Conservation (phyloP, 2,888 invertebrate species). For the Drosophila melanosoma region DNA sequence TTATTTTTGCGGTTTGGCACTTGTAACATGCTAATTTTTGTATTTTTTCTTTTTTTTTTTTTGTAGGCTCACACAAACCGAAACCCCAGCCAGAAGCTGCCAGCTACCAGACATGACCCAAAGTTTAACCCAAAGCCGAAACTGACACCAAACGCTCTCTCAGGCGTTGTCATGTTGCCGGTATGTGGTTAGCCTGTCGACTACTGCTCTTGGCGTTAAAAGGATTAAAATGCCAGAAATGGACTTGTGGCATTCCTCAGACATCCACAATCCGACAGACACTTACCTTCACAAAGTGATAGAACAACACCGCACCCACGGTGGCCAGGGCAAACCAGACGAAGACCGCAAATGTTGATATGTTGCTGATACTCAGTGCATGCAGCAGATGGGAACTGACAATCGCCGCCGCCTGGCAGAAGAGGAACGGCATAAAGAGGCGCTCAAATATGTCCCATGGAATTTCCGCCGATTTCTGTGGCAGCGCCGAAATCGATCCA, state of each 20-base stretch:
- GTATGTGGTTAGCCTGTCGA: conserved; percentile 39
- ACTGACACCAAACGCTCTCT: conserved; percentile 57
- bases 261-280: background rate
- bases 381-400: conserved; percentile 90
- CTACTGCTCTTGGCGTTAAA: conserved; percentile 50
- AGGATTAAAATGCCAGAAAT: conserved; percentile 72
- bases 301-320: conserved; percentile 91
- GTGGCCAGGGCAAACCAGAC: conserved; percentile 91
- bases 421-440: conserved; percentile 90
- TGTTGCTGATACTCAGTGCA: conserved; percentile 89
- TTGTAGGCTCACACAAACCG: conserved; percentile 32
- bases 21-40: conserved; percentile 65
- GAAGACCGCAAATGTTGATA: conserved; percentile 92
- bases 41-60: background rate
- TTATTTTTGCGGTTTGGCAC: conserved; percentile 78
- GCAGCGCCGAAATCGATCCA: conserved; percentile 86
- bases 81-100: conserved; percentile 7
- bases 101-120: conserved; percentile 36
- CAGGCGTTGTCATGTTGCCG: conserved; percentile 22
- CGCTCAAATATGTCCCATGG: conserved; percentile 90
- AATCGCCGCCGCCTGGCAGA: conserved; percentile 92
- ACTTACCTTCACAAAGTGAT: conserved; percentile 93
- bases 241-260: conserved; percentile 50
- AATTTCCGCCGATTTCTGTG: conserved; percentile 88
- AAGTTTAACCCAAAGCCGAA: conserved; percentile 50